Evolutionary conservation across 1,140 invertebrate genomes (phyloP).

Genomic region (Lysiphlebus fabarum): DNA sequence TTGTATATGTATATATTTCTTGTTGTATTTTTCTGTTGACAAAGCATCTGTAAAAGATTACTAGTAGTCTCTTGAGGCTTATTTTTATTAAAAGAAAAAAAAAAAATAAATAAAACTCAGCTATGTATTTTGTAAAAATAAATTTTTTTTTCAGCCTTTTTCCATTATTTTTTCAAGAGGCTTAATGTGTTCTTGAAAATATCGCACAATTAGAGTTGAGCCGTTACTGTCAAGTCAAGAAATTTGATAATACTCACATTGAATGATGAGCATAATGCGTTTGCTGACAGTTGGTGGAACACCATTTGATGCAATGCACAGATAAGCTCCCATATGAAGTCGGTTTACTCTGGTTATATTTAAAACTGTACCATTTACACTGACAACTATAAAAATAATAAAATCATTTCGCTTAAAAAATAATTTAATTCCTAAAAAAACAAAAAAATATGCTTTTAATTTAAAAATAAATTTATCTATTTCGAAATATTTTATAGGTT

Average conservation of each 20-base stretch:
- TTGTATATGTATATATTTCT: background rate
- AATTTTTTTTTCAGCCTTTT: background rate
- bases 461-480: no score
- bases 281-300: slow-evolving; percentile 86
- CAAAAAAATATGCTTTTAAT: background rate
- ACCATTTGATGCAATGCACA: slow-evolving; percentile 84
- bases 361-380: slow-evolving; percentile 71
- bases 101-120: background rate
- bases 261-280: slow-evolving; percentile 80
- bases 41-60: no score
- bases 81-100: no score
- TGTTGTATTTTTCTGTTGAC: no score
- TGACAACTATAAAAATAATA: slow-evolving; percentile 57
- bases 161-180: background rate
- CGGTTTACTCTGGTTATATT: slow-evolving; percentile 78
- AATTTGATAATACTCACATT: slow-evolving; percentile 67
- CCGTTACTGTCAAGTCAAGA: background rate
- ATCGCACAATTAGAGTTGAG: slow-evolving; percentile 14
- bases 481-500: no score
- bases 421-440: background rate
- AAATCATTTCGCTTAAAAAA: slow-evolving; percentile 9
- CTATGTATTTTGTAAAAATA: background rate
- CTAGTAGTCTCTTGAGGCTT: no score
- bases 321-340: slow-evolving; percentile 83
- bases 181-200: background rate